Conservation (phyloP, 2,888 invertebrate species). For the Epinotia brunnichana region DNA sequence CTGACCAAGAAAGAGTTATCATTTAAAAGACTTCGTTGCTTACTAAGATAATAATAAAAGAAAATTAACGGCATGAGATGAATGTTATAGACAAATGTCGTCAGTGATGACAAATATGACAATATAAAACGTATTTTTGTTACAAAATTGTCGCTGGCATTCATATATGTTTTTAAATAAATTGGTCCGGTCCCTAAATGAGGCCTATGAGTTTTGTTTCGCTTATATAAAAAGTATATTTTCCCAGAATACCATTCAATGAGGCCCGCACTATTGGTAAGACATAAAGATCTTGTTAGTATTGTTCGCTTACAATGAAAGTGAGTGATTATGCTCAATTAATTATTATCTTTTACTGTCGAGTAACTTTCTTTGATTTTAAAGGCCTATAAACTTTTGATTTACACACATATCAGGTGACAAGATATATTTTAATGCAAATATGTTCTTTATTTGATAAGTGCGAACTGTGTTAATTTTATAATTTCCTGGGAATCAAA, state of each 20-base stretch:
- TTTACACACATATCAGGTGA: not conserved
- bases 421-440: conserved; percentile 7
- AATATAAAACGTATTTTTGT: too few species aligned
- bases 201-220: not conserved
- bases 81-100: too few species aligned
- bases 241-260: conserved; percentile 34
- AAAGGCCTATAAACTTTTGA: not conserved
- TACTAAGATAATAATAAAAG: not conserved
- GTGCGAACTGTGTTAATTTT: conserved; percentile 8
- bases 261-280: conserved; percentile 21
- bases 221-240: conserved; percentile 10
- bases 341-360: conserved; percentile 32
- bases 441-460: conserved; percentile 5
- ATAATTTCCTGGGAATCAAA: conserved; percentile 41
- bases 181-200: too few species aligned
- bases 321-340: conserved; percentile 50
- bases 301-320: conserved; percentile 57
- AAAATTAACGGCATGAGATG: not conserved
- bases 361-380: conserved; percentile 18
- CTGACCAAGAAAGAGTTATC: not conserved
- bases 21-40: not conserved
- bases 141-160: too few species aligned
- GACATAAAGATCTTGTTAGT: conserved; percentile 34
- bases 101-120: too few species aligned
- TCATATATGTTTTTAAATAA: too few species aligned